These are phyloP conservation scores for Himalopsyche tibetana DNA, from an alignment of 2,888 invertebrate genomes.

Conservation along the genomic window DNA sequence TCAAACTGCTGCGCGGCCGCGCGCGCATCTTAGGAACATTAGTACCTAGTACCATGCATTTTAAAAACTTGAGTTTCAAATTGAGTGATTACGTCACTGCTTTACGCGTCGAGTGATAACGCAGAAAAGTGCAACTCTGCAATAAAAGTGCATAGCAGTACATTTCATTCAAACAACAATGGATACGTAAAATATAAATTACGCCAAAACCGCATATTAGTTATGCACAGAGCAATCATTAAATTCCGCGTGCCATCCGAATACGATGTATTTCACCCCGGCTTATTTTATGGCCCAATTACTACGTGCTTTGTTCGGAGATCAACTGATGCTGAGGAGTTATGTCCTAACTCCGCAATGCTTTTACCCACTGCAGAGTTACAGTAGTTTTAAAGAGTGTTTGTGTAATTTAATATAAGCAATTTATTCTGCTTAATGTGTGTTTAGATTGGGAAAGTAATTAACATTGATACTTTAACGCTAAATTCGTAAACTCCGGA, in stretches of 20 bases:
- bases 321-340: neutral
- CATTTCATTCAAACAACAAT: neutral
- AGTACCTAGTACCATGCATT: too few relatives aligned
- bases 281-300: constrained; percentile 25
- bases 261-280: neutral
- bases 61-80: too few relatives aligned
- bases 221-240: constrained; percentile 23
- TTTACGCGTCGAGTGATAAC: too few relatives aligned
- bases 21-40: too few relatives aligned
- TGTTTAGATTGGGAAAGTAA: too few relatives aligned
- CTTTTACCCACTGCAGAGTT: neutral
- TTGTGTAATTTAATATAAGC: neutral
- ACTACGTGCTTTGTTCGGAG: constrained; percentile 5
- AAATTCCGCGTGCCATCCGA: constrained; percentile 3
- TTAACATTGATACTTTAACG: too few relatives aligned
- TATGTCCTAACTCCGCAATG: neutral
- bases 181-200: neutral
- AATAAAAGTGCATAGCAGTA: too few relatives aligned
- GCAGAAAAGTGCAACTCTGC: too few relatives aligned
- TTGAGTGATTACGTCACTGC: too few relatives aligned
- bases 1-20: too few relatives aligned
- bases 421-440: too few relatives aligned
- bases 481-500: too few relatives aligned
- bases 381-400: neutral
- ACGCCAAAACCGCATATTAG: neutral